Percentiles rank a stretch among this genome's conserved stretches.
Conservation (phyloP, 2,113 vertebrate genomes). For the Labrus mixtus region DNA sequence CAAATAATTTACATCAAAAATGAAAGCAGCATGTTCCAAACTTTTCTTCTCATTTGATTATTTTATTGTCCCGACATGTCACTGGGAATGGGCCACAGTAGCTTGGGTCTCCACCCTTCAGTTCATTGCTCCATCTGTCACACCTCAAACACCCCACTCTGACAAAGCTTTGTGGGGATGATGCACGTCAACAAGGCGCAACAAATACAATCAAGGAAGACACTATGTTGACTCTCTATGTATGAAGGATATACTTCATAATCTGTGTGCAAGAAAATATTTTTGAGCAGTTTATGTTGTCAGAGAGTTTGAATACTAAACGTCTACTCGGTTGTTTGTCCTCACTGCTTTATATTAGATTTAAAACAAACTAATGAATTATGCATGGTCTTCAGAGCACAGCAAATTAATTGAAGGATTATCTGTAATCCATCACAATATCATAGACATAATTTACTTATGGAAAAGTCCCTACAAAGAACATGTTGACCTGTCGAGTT, state of each 20-base stretch:
- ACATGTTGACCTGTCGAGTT: constrained; percentile 6
- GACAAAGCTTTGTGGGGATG: constrained; percentile 22
- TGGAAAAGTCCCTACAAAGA: constrained; percentile 3
- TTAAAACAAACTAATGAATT: constrained; percentile 5
- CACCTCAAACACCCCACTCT: constrained; percentile 30
- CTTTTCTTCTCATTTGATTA: constrained; percentile 13
- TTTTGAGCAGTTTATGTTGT: background rate
- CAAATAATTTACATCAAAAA: constrained; percentile 28
- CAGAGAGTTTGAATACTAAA: background rate
- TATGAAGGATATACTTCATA: background rate
- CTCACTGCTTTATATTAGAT: background rate
- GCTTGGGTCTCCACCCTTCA: constrained; percentile 28
- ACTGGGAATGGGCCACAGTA: constrained; percentile 29
- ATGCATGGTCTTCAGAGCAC: constrained; percentile 2
- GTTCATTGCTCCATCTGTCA: constrained; percentile 44
- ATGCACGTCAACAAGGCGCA: constrained; percentile 35
- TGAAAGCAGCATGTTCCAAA: constrained; percentile 14
- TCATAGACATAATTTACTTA: background rate
- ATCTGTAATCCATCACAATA: constrained; percentile 6
- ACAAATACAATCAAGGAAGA: constrained; percentile 24
- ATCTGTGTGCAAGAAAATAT: background rate
- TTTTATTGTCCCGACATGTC: constrained; percentile 12
- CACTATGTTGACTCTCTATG: background rate
- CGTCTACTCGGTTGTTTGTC: background rate
- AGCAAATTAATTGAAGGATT: background rate